A percentile compares a stretch with the other conserved stretches of the same genome.
These are phyloP conservation scores for Brachycybe producta DNA, from an alignment of 2,888 invertebrate genomes.

Conservation along the genomic window DNA sequence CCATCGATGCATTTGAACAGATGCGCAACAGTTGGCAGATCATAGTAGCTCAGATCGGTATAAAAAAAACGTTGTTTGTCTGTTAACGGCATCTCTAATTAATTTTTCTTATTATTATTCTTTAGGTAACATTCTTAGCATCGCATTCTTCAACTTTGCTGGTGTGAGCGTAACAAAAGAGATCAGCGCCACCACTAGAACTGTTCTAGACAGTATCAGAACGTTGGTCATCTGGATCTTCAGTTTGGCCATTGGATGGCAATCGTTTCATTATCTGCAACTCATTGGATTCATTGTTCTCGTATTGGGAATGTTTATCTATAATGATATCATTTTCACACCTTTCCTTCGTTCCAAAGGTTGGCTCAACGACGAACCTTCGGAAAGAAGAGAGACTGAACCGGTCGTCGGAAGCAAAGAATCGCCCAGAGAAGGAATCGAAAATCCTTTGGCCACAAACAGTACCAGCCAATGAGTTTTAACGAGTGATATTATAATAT, in stretches of 20 bases:
- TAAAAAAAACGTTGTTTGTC: slow-evolving; percentile 24
- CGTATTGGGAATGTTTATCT: slow-evolving; percentile 66
- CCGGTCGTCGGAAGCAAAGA: neutral
- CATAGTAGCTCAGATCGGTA: slow-evolving; percentile 52
- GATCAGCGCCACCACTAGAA: slow-evolving; percentile 77
- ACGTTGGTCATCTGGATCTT: slow-evolving; percentile 82
- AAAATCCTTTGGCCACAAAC: neutral
- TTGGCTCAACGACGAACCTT: slow-evolving; percentile 3
- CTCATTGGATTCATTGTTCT: slow-evolving; percentile 62
- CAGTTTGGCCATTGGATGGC: slow-evolving; percentile 60
- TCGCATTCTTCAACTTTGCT: slow-evolving; percentile 86
- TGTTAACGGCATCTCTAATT: slow-evolving; percentile 1
- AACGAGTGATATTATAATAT: no score
- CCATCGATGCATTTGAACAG: slow-evolving; percentile 69
- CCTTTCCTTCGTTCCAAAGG: slow-evolving; percentile 22
- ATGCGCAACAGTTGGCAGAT: slow-evolving; percentile 52
- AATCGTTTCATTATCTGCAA: slow-evolving; percentile 64
- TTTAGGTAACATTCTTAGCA: slow-evolving; percentile 64
- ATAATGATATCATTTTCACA: slow-evolving; percentile 45
- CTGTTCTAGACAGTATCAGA: slow-evolving; percentile 77
- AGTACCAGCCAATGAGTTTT: no score
- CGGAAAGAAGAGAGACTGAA: neutral
- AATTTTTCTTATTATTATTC: slow-evolving; percentile 24
- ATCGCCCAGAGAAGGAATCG: neutral
- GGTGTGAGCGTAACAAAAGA: slow-evolving; percentile 87